Base-by-base conservation (phyloP, 2,888 invertebrate genomes). In the Nemotelus nigrinus region DNA sequence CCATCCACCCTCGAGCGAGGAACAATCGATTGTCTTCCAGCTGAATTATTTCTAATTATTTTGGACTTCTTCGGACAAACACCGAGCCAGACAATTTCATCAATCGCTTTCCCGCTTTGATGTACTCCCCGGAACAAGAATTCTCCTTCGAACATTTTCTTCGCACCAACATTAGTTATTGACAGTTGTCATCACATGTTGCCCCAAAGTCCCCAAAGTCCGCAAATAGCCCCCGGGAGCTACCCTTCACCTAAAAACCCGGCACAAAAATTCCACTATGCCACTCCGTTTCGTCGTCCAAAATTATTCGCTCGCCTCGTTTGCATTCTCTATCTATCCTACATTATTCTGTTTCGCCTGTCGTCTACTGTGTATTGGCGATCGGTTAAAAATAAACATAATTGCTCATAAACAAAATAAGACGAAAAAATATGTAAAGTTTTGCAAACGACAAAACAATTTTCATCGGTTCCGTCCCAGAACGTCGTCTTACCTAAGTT, bases 301-400 rank as follows among this genome's bases (percentile, higher is more conserved):
- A 72, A 60, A 74, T 63, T 48, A n/a, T 41, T 74, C 3, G 63
- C 41, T 44, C 57, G 71, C 8, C 44, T 55, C 47, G 47, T 44
- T 48, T 5, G 50, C 6, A n/a, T 44, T 5, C n/a, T 67, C n/a
- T 47, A 48, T 57, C n/a, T 25, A 57, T 10, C 57, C n/a, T 47
- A 47, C 58, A 45, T 4, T 71, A 39, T 44, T 68, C n/a, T 39
- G 6, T 74, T 43, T 74, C 74, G 44, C 41, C 8, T 63, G 47
- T 44, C 60, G 58, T 10, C 45, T 44, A n/a, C 6, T 48, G 71
- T 71, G 43, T 55, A 57, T 45, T 41, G 44, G 55, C 71, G 8
- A 44, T 57, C 55, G 48, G 74, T 74, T 74, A 74, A 60, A 74
- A 74, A 74, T 74, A 74, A 74, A 74, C n/a, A 10, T 8, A 60